Conservation (phyloP, 2,888 invertebrate species). For the Lucinisca nassula region DNA sequence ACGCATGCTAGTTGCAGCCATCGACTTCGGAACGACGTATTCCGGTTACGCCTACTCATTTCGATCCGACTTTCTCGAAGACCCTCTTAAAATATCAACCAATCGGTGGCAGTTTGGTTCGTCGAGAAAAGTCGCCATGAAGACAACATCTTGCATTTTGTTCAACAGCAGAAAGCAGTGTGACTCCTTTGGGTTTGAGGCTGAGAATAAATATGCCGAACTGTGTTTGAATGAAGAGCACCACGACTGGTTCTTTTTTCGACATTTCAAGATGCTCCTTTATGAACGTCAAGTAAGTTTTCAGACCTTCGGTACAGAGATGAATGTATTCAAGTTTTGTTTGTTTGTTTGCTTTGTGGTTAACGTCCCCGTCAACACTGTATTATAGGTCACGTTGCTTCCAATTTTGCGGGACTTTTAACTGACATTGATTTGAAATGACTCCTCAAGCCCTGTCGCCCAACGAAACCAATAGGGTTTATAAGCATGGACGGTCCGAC, state of each 20-base stretch:
- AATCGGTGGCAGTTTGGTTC: slow-evolving; percentile 48
- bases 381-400: no score
- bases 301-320: no score
- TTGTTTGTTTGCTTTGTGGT: no score
- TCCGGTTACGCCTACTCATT: slow-evolving; percentile 64
- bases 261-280: slow-evolving; percentile 49
- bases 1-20: slow-evolving; percentile 38
- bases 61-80: slow-evolving; percentile 39
- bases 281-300: slow-evolving; percentile 49
- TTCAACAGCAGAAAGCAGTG: slow-evolving; percentile 34
- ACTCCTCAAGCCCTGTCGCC: no score
- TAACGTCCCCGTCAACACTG: no score
- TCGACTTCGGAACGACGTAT: slow-evolving; percentile 56
- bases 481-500: no score
- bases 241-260: slow-evolving; percentile 44
- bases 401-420: no score
- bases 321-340: no score
- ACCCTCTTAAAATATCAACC: slow-evolving; percentile 45
- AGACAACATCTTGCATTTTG: slow-evolving; percentile 48
- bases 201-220: slow-evolving; percentile 46
- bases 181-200: slow-evolving; percentile 50
- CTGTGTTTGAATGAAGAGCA: slow-evolving; percentile 33
- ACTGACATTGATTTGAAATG: no score
- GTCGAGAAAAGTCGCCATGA: slow-evolving; percentile 33
- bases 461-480: no score